Base-by-base conservation (phyloP, 2,113 vertebrate species). In the Leptodactylus fuscus region DNA sequence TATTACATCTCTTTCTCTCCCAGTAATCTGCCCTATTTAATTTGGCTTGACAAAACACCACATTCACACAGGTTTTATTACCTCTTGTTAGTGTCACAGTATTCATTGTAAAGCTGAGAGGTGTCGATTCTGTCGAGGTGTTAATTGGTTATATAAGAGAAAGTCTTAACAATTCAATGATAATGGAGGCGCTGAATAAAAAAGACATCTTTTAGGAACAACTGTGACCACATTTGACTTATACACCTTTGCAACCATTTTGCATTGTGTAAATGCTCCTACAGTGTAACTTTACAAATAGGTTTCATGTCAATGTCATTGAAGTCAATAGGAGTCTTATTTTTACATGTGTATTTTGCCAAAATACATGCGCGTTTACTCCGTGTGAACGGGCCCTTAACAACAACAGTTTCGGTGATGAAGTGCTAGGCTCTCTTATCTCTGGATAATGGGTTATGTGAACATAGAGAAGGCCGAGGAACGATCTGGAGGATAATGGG, bases 111-210 rank as follows among this genome's bases (percentile, higher is more conserved):
- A 69, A 24, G 41, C 38, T 49, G 24, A 69, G 60, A 81, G 16
- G 58, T 81, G 79, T 32, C 32, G 44, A 51, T 81, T 20, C 16
- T 32, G 44, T 4, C 7, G 16, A 69, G 44, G 58, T 69, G 79
- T 20, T 69, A 81, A 81, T 81, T 46, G 65, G 78, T 81, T 81
- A 46, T 32, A 81, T 38, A 62, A 62, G 41, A 62, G 27, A 79
- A 79, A 38, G 18, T 41, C 36, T 15, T 3, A 11, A 62, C 11
- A 62, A 62, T 41, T n/a, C 4, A 6, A 18, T 62, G 4, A 8
- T 15, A 29, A 58, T 38, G 2, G 20, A 58, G 20, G 34, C 18
- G 1, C 24, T 41, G 22, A 12, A 73, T 73, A 38, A 44, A 24
- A 65, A 8, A 55, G 51, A 55, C 24, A 48, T 5, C 41, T 41